Evolutionary conservation across 2,797 vertebrate species (phyloP), one percentile per base, ranked within the genome.

Genomic region (Florisuga fusca): DNA sequence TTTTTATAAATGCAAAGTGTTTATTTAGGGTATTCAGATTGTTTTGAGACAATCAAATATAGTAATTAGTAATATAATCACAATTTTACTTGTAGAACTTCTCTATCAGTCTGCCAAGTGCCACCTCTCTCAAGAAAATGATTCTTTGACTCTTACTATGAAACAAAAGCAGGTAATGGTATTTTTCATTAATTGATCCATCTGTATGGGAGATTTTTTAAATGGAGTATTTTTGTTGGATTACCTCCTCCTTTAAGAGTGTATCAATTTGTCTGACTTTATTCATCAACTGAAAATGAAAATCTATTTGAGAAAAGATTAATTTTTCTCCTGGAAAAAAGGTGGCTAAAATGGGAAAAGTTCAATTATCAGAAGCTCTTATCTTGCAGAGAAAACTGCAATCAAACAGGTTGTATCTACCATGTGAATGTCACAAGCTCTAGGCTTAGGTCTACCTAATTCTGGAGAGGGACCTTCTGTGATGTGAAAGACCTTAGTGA

Each of bases 11-110:
- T 78, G 45, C 76, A 38, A 51, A 84, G 31, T 34, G 8, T 76
- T 92, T 90, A 77, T 94, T 73, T 87, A 91, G 66, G 58, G 51
- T 87, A 15, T 62, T 94, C 50, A 80, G 29, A 33, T 4, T 73
- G 69, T 18, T 74, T 54, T 53, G 50, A 67, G 29, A 12, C 31
- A 86, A 92, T 50, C 13, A 18, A 71, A 38, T 27, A 31, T 10
- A 75, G 46, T 90, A 81, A 50, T 58, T 26, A 84, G 63, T 86
- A 82, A 61, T 51, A 80, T 84, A 89, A 92, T 58, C n/a, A 73
- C 38, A 84, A 2, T 41, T 25, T 78, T 80, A 54, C 29, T 68
- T 16, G 2, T 17, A 85, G 53, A 26, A 22, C 4, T 79, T 84
- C 26, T 46, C 48, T 74, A 5, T 68, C 33, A 10, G 5, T 90